Percentiles rank a stretch among this genome's conserved stretches.
These are phyloP conservation scores for Gymnopithys bicolor DNA, from an alignment of 2,797 vertebrate species.

Conservation along the genomic window DNA sequence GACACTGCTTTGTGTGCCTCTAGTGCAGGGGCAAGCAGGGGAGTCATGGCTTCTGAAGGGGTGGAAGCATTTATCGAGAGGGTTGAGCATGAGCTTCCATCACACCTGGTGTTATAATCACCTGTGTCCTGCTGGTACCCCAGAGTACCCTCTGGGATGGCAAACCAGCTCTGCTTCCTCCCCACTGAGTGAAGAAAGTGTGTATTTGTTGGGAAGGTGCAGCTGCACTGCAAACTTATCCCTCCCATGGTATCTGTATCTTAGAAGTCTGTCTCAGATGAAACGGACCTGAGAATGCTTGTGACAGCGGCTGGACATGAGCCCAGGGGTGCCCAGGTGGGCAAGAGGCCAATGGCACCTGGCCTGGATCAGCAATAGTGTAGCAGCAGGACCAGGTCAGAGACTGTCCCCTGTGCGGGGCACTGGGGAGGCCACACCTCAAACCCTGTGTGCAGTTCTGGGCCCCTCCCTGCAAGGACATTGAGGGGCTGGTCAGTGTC, in stretches of 20 bases:
- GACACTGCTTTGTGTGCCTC: not conserved
- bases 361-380: not conserved
- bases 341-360: not conserved
- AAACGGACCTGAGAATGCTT: not conserved
- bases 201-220: not conserved
- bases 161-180: not conserved
- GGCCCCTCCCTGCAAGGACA: not conserved
- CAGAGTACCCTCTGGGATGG: not conserved
- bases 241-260: not conserved
- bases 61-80: not conserved
- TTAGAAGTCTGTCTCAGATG: not conserved
- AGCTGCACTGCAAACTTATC: not conserved
- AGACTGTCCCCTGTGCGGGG: not conserved
- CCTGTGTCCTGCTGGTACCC: not conserved
- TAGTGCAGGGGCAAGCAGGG: not conserved
- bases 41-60: not conserved
- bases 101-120: too few relatives aligned
- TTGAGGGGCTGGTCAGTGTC: not conserved
- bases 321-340: not conserved
- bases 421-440: not conserved
- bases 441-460: not conserved
- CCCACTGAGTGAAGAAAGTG: rapidly evolving
- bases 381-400: not conserved
- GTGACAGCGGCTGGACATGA: not conserved
- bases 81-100: not conserved